A percentile compares a stretch with the other conserved stretches of the same genome.
Evolutionary conservation across 2,888 invertebrate species (phyloP).

Genomic region (Eristalis tenax): DNA sequence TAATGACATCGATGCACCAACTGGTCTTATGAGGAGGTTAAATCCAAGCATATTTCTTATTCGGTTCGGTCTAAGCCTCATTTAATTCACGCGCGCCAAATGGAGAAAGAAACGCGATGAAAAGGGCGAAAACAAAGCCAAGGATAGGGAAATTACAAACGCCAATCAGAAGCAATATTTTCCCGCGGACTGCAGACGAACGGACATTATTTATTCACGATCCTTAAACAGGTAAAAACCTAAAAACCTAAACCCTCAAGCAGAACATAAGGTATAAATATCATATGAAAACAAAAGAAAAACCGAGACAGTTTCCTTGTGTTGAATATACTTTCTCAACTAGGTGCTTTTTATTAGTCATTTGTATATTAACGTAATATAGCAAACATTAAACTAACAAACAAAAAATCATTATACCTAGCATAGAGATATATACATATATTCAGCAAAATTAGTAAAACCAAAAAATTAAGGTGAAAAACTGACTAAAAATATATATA

Average conservation of each 20-base stretch:
- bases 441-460: conserved; percentile 53
- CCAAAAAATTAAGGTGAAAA: conserved; percentile 27
- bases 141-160: conserved; percentile 4
- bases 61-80: neutral
- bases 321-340: conserved; percentile 58
- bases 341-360: conserved; percentile 70
- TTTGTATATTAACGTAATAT: conserved; percentile 57
- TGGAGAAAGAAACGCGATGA: neutral
- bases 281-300: neutral
- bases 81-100: neutral
- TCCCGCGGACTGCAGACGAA: conserved; percentile 7
- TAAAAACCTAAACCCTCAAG: no score
- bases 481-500: conserved; percentile 63
- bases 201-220: conserved; percentile 10
- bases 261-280: neutral
- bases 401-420: conserved; percentile 53
- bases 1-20: conserved; percentile 36
- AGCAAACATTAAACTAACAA: conserved; percentile 4
- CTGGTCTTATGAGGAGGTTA: conserved; percentile 46
- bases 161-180: neutral
- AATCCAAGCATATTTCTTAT: conserved; percentile 19
- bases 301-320: conserved; percentile 32
- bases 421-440: conserved; percentile 61
- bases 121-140: neutral
- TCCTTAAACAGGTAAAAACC: conserved; percentile 1